Evolutionary conservation across 2,113 vertebrate species (phyloP).

Genomic region (Petrocephalus microphthalmus): DNA sequence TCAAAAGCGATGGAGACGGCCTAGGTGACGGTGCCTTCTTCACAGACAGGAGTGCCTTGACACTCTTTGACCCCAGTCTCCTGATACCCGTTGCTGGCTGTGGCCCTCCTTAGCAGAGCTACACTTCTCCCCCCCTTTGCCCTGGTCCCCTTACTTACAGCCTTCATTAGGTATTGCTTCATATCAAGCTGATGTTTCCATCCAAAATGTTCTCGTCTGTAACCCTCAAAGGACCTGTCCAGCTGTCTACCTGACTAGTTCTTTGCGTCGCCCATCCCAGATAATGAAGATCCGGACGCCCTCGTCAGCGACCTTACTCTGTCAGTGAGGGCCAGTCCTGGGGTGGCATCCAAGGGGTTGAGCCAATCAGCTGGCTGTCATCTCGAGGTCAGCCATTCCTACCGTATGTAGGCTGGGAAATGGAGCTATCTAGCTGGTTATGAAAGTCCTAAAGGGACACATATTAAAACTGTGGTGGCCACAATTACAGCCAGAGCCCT

Average conservation of each 20-base stretch:
- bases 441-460: background rate
- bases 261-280: background rate
- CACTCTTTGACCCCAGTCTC: background rate
- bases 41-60: background rate
- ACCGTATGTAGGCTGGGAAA: background rate
- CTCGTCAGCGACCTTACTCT: background rate
- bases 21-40: background rate
- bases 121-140: background rate
- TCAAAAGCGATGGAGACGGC: background rate
- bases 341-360: background rate
- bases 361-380: background rate
- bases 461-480: background rate
- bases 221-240: background rate
- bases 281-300: background rate
- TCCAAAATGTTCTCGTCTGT: background rate
- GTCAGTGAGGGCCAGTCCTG: background rate
- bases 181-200: background rate
- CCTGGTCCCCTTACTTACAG: background rate
- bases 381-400: background rate
- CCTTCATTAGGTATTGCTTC: background rate
- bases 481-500: background rate
- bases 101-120: background rate
- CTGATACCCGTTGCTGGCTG: background rate
- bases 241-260: background rate
- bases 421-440: background rate